phyloP scores from a whole-genome alignment of 2,888 invertebrate species.

The Tetragonisca angustula region DNA sequence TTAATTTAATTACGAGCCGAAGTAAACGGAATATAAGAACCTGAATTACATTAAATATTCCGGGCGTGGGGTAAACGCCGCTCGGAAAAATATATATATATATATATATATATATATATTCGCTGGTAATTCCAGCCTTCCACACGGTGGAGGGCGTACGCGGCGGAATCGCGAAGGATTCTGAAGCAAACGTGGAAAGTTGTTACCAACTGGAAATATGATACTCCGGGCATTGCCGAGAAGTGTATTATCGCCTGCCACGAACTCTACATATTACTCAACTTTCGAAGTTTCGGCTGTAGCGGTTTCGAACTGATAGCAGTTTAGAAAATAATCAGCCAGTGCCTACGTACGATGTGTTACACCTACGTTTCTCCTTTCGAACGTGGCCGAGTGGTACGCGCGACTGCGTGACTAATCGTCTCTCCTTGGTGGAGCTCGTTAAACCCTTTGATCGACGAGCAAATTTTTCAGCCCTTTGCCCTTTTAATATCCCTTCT shows the following conservation, averaged over 20 bases:
- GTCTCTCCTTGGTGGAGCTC: slow-evolving; percentile 38
- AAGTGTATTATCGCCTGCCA: slow-evolving; percentile 56
- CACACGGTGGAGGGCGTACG: slow-evolving; percentile 12
- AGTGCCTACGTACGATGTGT: not conserved
- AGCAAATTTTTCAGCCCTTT: slow-evolving; percentile 63
- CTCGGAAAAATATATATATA: slow-evolving; percentile 31
- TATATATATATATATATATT: slow-evolving; percentile 34
- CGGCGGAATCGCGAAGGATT: slow-evolving; percentile 39
- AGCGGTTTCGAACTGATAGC: slow-evolving; percentile 34
- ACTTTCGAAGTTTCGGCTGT: slow-evolving; percentile 52
- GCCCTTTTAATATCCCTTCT: slow-evolving; percentile 55
- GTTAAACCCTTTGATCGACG: slow-evolving; percentile 60
- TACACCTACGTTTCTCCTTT: not conserved
- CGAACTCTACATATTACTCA: slow-evolving; percentile 55
- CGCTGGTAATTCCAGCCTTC: slow-evolving; percentile 27
- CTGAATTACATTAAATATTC: slow-evolving; percentile 38
- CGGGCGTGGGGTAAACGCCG: not conserved
- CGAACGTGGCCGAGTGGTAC: slow-evolving; percentile 24
- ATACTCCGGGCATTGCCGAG: slow-evolving; percentile 47
- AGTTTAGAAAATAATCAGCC: slow-evolving; percentile 51
- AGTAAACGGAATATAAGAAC: slow-evolving; percentile 20
- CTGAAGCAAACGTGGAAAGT: slow-evolving; percentile 58
- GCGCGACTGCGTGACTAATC: slow-evolving; percentile 52
- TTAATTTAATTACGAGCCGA: slow-evolving; percentile 29
- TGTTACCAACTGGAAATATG: slow-evolving; percentile 58